Base-by-base conservation (phyloP, 2,113 vertebrate genomes). In the Oplegnathus fasciatus region DNA sequence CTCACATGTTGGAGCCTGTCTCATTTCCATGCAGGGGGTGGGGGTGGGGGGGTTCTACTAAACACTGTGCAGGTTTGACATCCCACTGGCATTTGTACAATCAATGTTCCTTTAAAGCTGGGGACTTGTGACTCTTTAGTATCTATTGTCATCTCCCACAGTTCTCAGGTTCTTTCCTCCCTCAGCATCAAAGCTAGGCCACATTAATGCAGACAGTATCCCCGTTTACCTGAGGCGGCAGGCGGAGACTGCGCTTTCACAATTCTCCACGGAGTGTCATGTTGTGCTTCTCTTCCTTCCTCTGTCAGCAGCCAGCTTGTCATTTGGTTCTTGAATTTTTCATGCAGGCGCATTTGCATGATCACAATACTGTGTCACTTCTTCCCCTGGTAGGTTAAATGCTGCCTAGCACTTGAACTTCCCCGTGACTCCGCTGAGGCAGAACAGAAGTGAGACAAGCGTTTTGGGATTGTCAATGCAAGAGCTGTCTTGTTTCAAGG, bases 181-280 rank as follows among this genome's bases (percentile, higher is more conserved):
- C 80, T 90, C 86, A 76, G 89, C 92, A 95, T 96, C 94, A 96
- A 95, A 96, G 94, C 88, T 78, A 75, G 88, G 85, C 81, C 86
- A 80, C 89, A 92, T 93, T 92, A 92, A 92, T 91, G 90, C 91
- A 93, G 93, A 92, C 88, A 83, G 89, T 89, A 93, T 93, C 93
- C 94, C 87, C 82, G 46, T 94, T 93, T 94, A 94, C 93, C 93
- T 93, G 89, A 93, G 93, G 94, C 92, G 55, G 89, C 94, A 92
- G 94, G 95, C 92, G 91, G 94, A 95, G 95, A 95, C 90, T 55
- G 72, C 58, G 92, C 91, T 93, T 87, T 75, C 86, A 66, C 85
- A 93, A 94, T 85, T 87, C 94, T 95, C 95, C 62, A 44, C n/a
- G 88, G 95, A 90, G 86, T 82, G 83, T 89, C 87, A 82, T 74